Conservation (phyloP, 1,140 invertebrate species). For the Drosophila leontia region DNA sequence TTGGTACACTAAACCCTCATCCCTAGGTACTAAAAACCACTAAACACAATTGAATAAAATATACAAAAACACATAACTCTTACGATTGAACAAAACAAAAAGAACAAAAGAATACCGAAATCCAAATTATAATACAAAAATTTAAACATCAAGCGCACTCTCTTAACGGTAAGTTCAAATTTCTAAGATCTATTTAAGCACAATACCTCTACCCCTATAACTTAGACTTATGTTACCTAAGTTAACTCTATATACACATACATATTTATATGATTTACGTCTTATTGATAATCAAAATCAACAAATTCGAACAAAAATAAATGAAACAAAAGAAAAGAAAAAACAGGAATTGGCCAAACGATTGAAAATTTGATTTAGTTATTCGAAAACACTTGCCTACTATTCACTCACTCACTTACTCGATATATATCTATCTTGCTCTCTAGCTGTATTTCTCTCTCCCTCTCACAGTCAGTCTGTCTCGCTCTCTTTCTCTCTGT, state of each 20-base stretch:
- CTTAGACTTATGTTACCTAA: constrained; percentile 62
- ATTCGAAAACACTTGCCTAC: constrained; percentile 60
- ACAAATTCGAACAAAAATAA: constrained; percentile 73
- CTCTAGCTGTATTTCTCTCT: constrained; percentile 38
- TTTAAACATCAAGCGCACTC: constrained; percentile 71
- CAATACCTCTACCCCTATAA: constrained; percentile 18
- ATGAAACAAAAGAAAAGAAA: constrained; percentile 43
- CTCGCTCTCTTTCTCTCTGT: constrained; percentile 49
- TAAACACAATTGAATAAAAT: constrained; percentile 34
- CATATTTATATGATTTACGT: constrained; percentile 62
- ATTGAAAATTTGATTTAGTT: constrained; percentile 74
- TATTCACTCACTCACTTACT: constrained; percentile 53
- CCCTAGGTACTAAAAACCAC: constrained; percentile 65
- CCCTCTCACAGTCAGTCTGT: constrained; percentile 40
- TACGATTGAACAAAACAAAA: constrained; percentile 18
- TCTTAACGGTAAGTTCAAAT: constrained; percentile 78
- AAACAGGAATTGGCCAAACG: constrained; percentile 84
- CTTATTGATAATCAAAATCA: constrained; percentile 46
- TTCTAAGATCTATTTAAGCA: constrained; percentile 77
- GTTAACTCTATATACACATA: constrained; percentile 53
- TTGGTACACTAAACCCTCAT: constrained; percentile 33
- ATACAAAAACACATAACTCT: constrained; percentile 18
- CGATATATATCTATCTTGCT: constrained; percentile 39
- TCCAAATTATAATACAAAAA: constrained; percentile 37
- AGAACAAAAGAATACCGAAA: constrained; percentile 2